Percentiles rank a stretch among this genome's conserved stretches.
Conservation (phyloP, 2,113 vertebrate species). For the Hemibagrus wyckioides region DNA sequence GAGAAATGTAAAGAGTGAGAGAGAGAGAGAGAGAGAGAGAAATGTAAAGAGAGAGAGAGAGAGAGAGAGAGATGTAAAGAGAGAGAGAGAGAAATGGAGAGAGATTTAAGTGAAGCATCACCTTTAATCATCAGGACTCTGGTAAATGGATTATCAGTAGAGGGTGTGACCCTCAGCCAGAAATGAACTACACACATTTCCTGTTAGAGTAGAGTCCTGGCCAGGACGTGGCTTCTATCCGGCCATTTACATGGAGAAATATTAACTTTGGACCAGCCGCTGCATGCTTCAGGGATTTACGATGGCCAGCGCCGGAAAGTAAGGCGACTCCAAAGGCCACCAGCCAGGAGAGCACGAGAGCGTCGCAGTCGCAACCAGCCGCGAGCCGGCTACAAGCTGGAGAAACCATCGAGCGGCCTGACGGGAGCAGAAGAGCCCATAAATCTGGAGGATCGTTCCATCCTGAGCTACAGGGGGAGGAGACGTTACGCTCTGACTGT, state of each 20-base stretch:
- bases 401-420: constrained; percentile 26
- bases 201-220: constrained; percentile 45
- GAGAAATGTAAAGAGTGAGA: too few species aligned
- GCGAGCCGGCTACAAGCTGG: constrained; percentile 12
- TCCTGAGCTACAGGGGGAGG: constrained; percentile 14
- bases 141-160: constrained; percentile 54
- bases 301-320: constrained; percentile 38
- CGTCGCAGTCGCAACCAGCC: constrained; percentile 1
- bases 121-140: constrained; percentile 42
- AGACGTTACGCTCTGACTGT: not conserved
- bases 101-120: constrained; percentile 35
- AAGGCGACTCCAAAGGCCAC: constrained; percentile 25
- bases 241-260: constrained; percentile 51
- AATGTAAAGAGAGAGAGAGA: not conserved
- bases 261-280: constrained; percentile 43
- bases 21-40: not conserved
- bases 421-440: not conserved
- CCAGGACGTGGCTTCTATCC: constrained; percentile 49
- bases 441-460: constrained; percentile 18
- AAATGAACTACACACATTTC: constrained; percentile 50
- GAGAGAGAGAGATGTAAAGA: constrained; percentile 15
- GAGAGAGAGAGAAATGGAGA: constrained; percentile 25
- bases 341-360: constrained; percentile 11
- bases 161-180: constrained; percentile 28
- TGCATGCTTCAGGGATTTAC: constrained; percentile 51